These are phyloP conservation scores for Scaeva pyrastri DNA, from an alignment of 2,888 invertebrate genomes.

Conservation along the genomic window DNA sequence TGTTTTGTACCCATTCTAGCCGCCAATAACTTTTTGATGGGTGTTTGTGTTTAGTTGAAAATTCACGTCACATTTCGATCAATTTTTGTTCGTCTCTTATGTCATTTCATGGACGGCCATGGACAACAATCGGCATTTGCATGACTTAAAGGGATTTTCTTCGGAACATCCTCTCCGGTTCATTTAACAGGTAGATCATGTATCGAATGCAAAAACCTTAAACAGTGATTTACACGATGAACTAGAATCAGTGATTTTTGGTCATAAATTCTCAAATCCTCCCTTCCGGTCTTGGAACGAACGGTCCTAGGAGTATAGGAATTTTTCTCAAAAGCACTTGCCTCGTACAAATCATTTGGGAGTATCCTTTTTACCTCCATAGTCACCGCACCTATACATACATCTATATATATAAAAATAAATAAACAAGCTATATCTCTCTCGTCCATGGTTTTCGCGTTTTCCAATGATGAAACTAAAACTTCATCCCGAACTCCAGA, in stretches of 20 bases:
- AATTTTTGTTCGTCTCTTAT: constrained; percentile 40
- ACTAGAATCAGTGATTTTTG: constrained; percentile 47
- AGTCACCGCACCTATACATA: too few relatives aligned
- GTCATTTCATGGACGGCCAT: constrained; percentile 22
- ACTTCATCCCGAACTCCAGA: constrained; percentile 51
- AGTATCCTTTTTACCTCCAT: constrained; percentile 21
- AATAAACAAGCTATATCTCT: constrained; percentile 40
- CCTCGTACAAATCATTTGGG: constrained; percentile 24
- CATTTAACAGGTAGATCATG: constrained; percentile 64
- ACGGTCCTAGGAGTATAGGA: background rate
- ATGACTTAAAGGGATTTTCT: constrained; percentile 54
- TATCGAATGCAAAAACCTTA: constrained; percentile 16
- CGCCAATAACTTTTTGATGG: constrained; percentile 52
- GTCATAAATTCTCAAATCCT: constrained; percentile 53
- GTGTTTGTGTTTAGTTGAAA: constrained; percentile 36
- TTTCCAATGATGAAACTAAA: constrained; percentile 58
- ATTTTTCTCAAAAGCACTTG: constrained; percentile 21
- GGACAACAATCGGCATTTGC: constrained; percentile 51
- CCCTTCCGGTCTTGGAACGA: constrained; percentile 13
- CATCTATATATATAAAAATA: constrained; percentile 5
- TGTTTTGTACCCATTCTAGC: background rate
- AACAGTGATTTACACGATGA: constrained; percentile 32
- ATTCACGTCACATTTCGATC: constrained; percentile 62
- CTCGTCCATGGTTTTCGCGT: background rate
- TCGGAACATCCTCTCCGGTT: constrained; percentile 41